Evolutionary conservation across 2,888 invertebrate genomes (phyloP).

Genomic region (Dicyrtoma fusca): DNA sequence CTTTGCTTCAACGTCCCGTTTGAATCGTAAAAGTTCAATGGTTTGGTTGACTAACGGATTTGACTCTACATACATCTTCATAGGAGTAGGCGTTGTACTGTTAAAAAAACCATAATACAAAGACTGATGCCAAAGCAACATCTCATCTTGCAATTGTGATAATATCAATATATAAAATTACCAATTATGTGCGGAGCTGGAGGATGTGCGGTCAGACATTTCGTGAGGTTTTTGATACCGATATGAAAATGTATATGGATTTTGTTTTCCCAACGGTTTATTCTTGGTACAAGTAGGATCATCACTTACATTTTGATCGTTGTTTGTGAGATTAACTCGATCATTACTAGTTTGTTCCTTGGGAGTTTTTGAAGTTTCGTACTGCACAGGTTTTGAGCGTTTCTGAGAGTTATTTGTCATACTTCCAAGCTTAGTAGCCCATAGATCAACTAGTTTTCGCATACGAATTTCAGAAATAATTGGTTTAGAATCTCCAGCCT

Average conservation of each 20-base stretch:
- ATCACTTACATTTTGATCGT: neutral
- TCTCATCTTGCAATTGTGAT: neutral
- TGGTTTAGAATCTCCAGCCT: neutral
- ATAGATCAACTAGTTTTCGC: slow-evolving; percentile 9
- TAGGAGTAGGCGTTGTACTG: neutral
- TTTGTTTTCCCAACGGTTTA: neutral
- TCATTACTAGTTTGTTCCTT: neutral
- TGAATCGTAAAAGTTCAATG: slow-evolving; percentile 46
- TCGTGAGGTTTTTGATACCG: no score
- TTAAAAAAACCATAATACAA: no score
- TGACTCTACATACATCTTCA: neutral
- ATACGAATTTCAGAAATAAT: slow-evolving; percentile 4
- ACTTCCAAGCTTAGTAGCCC: slow-evolving; percentile 21
- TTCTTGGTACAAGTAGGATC: neutral
- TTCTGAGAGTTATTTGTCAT: neutral
- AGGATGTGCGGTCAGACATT: no score
- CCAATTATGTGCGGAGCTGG: no score
- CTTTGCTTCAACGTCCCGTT: slow-evolving; percentile 44
- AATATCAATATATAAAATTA: neutral
- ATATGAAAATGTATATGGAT: no score
- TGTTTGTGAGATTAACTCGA: neutral
- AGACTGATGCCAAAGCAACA: no score
- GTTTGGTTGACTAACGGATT: slow-evolving; percentile 40
- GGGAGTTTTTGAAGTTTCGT: neutral
- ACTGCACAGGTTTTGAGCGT: neutral